These are phyloP conservation scores for Lasioglossum vierecki DNA, from an alignment of 2,888 invertebrate species.

Conservation along the genomic window DNA sequence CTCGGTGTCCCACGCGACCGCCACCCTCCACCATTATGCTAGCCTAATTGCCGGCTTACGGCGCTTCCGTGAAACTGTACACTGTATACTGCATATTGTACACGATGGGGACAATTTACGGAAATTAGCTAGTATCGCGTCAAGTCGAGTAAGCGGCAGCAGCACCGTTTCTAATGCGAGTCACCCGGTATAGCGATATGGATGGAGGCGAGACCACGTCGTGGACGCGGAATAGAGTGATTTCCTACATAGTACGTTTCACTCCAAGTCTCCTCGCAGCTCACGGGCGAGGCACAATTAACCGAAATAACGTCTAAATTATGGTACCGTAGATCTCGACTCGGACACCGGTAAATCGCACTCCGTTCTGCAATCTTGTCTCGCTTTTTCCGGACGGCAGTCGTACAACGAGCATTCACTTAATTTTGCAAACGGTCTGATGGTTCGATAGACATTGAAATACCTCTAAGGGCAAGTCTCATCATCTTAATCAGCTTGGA, in stretches of 20 bases:
- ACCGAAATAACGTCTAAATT: constrained; percentile 7
- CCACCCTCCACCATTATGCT: neutral
- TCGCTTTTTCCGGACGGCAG: neutral
- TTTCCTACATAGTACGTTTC: constrained; percentile 3
- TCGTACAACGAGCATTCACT: neutral
- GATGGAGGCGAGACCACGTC: neutral
- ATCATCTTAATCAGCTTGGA: no score
- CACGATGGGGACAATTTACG: neutral
- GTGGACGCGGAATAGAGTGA: neutral
- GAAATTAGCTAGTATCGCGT: neutral
- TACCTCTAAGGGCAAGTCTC: no score
- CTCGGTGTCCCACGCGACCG: neutral
- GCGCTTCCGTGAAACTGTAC: neutral
- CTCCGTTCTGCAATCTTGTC: neutral
- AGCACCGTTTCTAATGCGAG: neutral
- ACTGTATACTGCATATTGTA: neutral
- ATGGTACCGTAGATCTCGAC: neutral
- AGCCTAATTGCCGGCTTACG: neutral
- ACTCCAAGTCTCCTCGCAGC: neutral
- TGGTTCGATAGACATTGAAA: no score
- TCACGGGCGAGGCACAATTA: neutral
- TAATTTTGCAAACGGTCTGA: no score
- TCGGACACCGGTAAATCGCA: neutral
- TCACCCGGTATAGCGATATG: neutral
- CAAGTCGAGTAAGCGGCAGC: neutral